phyloP scores from a whole-genome alignment of 2,888 invertebrate species.

The Leptura quadrifasciata region DNA sequence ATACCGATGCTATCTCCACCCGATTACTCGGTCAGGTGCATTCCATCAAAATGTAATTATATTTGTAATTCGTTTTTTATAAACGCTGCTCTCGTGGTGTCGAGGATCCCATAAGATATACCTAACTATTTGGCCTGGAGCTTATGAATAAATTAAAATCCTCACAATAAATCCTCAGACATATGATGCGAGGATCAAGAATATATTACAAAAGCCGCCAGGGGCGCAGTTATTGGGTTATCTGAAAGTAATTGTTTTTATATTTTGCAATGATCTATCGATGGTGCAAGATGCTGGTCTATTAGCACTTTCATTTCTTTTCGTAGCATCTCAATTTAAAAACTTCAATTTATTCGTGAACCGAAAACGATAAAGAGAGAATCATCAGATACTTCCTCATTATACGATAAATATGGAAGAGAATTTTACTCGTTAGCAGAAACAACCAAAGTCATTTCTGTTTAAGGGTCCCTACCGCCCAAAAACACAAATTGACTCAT shows the following conservation, averaged over 20 bases:
- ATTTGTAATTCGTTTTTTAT: conserved; percentile 67
- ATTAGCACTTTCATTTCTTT: neutral
- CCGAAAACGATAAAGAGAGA: no score
- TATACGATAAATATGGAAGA: no score
- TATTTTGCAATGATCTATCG: neutral
- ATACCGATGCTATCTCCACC: conserved; percentile 54
- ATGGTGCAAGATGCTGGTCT: neutral
- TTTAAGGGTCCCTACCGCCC: no score
- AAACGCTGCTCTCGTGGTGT: conserved; percentile 59
- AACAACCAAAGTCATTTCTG: no score
- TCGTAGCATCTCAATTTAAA: no score
- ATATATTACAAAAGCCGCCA: conserved; percentile 70
- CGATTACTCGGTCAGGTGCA: conserved; percentile 64
- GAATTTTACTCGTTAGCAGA: no score
- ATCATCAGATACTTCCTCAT: no score
- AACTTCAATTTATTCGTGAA: no score
- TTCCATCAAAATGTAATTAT: conserved; percentile 70
- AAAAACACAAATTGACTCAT: no score
- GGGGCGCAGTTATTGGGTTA: conserved; percentile 47
- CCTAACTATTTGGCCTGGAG: conserved; percentile 69
- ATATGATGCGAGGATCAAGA: conserved; percentile 70
- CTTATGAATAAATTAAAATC: conserved; percentile 73
- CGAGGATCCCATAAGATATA: conserved; percentile 67
- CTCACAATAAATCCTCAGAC: conserved; percentile 72
- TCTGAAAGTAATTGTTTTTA: neutral